Conservation (phyloP, 2,113 vertebrate genomes). For the Sclerurus mexicanus region DNA sequence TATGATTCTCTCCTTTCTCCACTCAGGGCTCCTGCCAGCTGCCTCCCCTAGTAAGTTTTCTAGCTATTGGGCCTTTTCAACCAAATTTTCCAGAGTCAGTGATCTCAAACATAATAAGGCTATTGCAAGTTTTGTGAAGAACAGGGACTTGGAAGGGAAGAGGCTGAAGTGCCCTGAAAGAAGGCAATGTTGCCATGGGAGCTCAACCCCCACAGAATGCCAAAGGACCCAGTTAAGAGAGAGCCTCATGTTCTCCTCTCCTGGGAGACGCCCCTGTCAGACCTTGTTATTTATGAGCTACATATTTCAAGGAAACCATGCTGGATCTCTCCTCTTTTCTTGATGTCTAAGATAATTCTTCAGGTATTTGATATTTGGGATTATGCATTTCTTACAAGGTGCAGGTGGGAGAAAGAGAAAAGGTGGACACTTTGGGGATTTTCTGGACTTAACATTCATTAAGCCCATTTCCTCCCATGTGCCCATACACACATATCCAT, state of each 20-base stretch:
- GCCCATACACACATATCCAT: neutral
- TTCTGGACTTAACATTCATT: neutral
- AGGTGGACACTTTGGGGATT: neutral
- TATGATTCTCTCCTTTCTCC: neutral
- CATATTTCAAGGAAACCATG: neutral
- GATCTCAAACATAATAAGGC: neutral
- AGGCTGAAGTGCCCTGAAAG: neutral
- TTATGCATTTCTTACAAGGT: neutral
- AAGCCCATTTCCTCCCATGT: neutral
- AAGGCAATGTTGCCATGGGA: neutral
- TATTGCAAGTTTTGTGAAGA: neutral
- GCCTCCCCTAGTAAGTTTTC: neutral
- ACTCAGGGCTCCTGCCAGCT: neutral
- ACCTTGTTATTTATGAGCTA: neutral
- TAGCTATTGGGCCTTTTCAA: neutral
- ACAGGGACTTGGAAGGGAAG: neutral
- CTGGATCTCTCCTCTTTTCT: neutral
- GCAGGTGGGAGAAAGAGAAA: neutral
- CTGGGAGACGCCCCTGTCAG: neutral
- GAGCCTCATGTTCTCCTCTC: neutral
- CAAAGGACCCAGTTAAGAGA: neutral
- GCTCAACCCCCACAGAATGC: neutral
- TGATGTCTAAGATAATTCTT: neutral
- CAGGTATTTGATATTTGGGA: neutral
- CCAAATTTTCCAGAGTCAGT: neutral